Base-by-base conservation (phyloP, 2,113 vertebrate species). In the Tachycineta bicolor region DNA sequence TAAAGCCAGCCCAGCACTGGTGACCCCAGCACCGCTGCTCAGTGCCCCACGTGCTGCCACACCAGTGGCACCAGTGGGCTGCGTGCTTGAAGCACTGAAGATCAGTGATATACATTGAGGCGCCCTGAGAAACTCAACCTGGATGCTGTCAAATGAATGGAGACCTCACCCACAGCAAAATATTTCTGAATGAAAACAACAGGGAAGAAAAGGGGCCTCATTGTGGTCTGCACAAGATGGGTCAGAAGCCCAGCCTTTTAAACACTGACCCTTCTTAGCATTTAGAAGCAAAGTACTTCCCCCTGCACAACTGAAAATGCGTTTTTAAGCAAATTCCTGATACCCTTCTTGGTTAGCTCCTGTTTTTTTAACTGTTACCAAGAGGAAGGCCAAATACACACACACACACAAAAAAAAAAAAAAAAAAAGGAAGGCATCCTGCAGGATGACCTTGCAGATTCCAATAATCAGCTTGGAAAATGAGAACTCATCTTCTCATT, bases 401-500 rank as follows among this genome's bases (percentile, higher is more conserved):
- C 67, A 24, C 46, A 33, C 29, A 94, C 67, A 24, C 46, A 33
- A 29, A 13, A n/a, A 22, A 33, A 29, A 33, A 47, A 55, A 55
- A 29, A 31, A 23, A 55, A 56, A 26, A 2, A 29, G 55, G 59
- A 82, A 74, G 15, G 21, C 43, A 76, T 94, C 89, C 80, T 93
- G 71, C 75, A 88, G 75, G 71, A 92, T 92, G 91, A 93, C 74
- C 86, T 83, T 90, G 83, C 93, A 83, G 86, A 94, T 91, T 95
- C 75, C 88, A 94, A 88, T 77, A 93, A 90, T 83, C 82, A 70
- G 34, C 59, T 62, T 90, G 75, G 93, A 95, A 95, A 97, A 95
- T 63, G 85, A 94, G 52, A 93, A 75, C 75, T 81, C 92, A 91
- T 96, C 75, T 94, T 88, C 94, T 97, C 94, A 96, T 96, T 94